Base-by-base conservation (phyloP, 2,797 vertebrate genomes). In the Ispidina picta region DNA sequence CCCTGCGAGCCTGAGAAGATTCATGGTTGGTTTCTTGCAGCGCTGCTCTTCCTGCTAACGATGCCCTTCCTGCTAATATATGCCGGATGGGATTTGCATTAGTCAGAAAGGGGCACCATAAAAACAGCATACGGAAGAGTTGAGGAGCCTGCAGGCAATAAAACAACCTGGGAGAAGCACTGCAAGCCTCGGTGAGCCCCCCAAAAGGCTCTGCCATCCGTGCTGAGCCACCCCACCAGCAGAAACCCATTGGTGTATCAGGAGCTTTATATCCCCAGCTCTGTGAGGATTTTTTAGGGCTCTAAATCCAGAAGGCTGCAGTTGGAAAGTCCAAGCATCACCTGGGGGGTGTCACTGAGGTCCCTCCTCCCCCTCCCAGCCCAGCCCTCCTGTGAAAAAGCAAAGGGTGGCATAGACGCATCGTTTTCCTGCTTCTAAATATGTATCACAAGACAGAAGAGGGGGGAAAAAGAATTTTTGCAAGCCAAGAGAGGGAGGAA, bases 21-120 rank as follows among this genome's bases (percentile, higher is more conserved):
- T 96, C 95, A 96, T 91, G 86, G 90, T 1, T 65, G 93, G 88
- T 84, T 96, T 94, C 85, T 58, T 71, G 37, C 71, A 6, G 83
- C 0, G 21, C 86, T 82, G 93, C 86, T 93, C 91, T 85, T 92
- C 92, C 90, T 76, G 82, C 84, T 90, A 87, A 93, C 56, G 44
- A 72, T 86, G 89, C 91, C 88, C 93, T 92, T 88, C 93, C 83
- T 4, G 33, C 83, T 93, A 92, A 95, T 93, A 72, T 15, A 75
- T 23, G 80, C 89, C 22, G 73, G 92, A 65, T 87, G 88, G 80
- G 80, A 92, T 79, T 51, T 8, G 8, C 83, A 89, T 95, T 72
- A 91, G 63, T 65, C 83, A 85, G 88, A 65, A 84, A 92, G 82
- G 73, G 92, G 58, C 77, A 35, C 73, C 63, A 19, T 69, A 83